Evolutionary conservation across 2,113 vertebrate genomes (phyloP).

Genomic region (Colistium nudipinnis): DNA sequence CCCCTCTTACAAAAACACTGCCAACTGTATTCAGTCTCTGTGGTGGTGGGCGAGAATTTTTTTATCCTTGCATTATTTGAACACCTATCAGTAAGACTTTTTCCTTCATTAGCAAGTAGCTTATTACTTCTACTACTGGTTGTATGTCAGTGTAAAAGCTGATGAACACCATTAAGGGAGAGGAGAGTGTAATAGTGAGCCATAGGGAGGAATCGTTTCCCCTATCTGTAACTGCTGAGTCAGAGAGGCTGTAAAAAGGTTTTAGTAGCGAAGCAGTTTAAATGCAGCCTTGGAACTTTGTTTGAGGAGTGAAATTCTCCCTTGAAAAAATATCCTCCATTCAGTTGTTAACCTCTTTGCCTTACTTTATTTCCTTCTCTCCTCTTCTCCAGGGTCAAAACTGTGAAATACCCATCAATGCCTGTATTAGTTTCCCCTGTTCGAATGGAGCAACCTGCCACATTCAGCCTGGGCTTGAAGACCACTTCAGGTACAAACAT

Average conservation of each 20-base stretch:
- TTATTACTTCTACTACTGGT: neutral
- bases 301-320: slow-evolving; percentile 10
- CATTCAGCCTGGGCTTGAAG: slow-evolving; percentile 85
- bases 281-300: neutral
- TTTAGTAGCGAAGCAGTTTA: neutral
- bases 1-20: neutral
- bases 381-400: slow-evolving; percentile 86
- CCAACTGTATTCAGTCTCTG: neutral
- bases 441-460: slow-evolving; percentile 93
- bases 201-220: neutral
- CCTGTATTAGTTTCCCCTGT: slow-evolving; percentile 93
- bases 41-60: neutral
- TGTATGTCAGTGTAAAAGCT: neutral
- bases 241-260: neutral
- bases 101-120: slow-evolving; percentile 9
- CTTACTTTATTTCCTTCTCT: neutral
- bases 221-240: neutral
- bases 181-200: neutral
- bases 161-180: neutral
- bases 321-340: neutral
- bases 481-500: slow-evolving; percentile 89
- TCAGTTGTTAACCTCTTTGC: slow-evolving; percentile 12
- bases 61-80: neutral
- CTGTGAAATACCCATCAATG: slow-evolving; percentile 90
- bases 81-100: neutral